Conservation (phyloP, 2,113 vertebrate genomes). For the Entelurus aequoreus region DNA sequence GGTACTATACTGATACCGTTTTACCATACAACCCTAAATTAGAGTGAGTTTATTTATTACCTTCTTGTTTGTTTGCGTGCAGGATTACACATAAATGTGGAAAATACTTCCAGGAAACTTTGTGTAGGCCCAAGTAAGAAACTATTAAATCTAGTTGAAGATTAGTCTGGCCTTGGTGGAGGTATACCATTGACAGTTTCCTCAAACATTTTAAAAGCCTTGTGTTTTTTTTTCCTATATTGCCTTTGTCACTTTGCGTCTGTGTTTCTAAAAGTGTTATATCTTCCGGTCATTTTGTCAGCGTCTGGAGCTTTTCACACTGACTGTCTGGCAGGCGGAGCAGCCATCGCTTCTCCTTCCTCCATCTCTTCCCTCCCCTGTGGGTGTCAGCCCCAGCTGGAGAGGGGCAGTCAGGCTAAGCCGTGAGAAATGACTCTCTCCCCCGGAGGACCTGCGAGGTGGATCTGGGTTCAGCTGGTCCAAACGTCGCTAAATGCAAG, state of each 20-base stretch:
- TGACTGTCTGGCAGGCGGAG: conserved; percentile 29
- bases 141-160: no score
- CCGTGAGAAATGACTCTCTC: conserved; percentile 31
- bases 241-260: conserved; percentile 7
- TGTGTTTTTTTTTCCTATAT: conserved; percentile 7
- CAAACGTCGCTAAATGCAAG: conserved; percentile 49
- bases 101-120: no score
- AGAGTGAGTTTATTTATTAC: no score
- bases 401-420: conserved; percentile 28
- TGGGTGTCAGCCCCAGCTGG: conserved; percentile 52
- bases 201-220: conserved; percentile 16
- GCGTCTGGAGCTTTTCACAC: conserved; percentile 51
- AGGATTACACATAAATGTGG: no score
- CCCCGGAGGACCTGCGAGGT: conserved; percentile 46
- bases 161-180: no score
- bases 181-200: conserved; percentile 21
- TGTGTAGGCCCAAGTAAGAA: no score
- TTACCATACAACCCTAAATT: no score
- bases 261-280: conserved; percentile 7
- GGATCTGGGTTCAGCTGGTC: conserved; percentile 56
- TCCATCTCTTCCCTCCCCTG: neutral
- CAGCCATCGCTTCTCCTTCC: conserved; percentile 5
- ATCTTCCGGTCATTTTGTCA: conserved; percentile 28
- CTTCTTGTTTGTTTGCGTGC: no score
- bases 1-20: no score